A percentile compares a stretch with the other conserved stretches of the same genome.
Conservation (phyloP, 2,113 vertebrate genomes). For the Chionomys nivalis region DNA sequence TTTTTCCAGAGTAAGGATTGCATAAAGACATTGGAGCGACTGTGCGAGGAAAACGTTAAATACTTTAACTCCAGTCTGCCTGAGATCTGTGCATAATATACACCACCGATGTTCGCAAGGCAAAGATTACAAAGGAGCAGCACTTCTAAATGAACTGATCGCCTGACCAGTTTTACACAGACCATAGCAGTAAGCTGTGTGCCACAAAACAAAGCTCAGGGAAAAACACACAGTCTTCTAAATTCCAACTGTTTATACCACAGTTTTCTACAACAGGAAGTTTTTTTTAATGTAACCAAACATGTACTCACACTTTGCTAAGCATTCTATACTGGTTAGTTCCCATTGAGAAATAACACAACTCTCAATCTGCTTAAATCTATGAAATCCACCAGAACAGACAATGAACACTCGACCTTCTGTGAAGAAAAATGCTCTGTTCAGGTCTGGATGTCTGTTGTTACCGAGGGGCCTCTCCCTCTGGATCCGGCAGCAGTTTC, state of each 20-base stretch:
- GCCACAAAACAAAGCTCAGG: not conserved
- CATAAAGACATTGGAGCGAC: not conserved
- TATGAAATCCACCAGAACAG: not conserved
- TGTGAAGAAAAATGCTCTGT: not conserved
- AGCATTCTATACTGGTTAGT: constrained; percentile 14
- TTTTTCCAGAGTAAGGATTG: not conserved
- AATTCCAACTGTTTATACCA: not conserved
- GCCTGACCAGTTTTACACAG: not conserved
- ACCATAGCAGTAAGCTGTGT: not conserved
- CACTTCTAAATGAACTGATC: not conserved
- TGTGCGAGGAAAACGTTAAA: not conserved
- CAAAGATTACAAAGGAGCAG: not conserved
- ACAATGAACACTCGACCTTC: not conserved
- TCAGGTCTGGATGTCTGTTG: not conserved
- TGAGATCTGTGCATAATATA: not conserved
- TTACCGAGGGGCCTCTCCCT: not conserved
- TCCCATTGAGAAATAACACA: not conserved
- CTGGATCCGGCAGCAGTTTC: not conserved
- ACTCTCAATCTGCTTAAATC: not conserved
- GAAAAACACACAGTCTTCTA: not conserved
- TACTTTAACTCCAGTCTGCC: constrained; percentile 16
- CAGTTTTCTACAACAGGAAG: constrained; percentile 27
- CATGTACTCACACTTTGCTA: not conserved
- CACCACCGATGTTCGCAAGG: not conserved
- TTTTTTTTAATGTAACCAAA: constrained; percentile 14